Evolutionary conservation across 2,797 vertebrate species (phyloP), one percentile per base, ranked within the genome.

Genomic region (Halcyon leucocephala): DNA sequence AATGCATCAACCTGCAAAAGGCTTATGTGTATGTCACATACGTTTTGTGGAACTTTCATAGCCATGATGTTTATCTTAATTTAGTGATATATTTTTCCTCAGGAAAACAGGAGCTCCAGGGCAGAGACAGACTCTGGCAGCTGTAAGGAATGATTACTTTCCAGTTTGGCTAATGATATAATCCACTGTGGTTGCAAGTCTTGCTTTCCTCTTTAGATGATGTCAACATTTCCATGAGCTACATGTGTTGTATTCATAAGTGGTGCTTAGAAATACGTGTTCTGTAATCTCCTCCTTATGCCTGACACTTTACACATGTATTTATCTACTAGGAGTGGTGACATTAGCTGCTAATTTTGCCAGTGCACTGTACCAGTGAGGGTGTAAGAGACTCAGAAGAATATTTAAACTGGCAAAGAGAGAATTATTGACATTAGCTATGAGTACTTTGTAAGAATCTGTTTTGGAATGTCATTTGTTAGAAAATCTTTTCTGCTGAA

Each of bases 201-300:
- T 96, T 96, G 88, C 94, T 95, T 94, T 95, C 90, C 96, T 97
- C 82, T 96, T 91, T 91, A 80, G 77, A 57, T 96, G 96, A 96
- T 95, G 95, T 97, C 96, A 91, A 93, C 82, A 93, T 95, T 96
- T 96, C 89, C 73, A 72, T 71, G 83, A 96, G 83, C 86, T 96
- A 96, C 96, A 94, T 82, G 88, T 91, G 95, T 93, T 95, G 93
- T 97, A 95, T 96, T 96, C 82, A 44, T 95, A 97, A 97, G 96
- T 96, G 96, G 96, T 87, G 85, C 96, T 97, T 95, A 96, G 80
- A 93, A 97, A 95, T 93, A 93, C 55, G 64, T 90, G 78, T 96
- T 95, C 92, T 86, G 86, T 97, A 97, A 97, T 97, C 97, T 97
- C 93, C 95, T 97, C 57, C 94, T 97, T 96, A 90, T 83, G 95